A percentile compares a stretch with the other conserved stretches of the same genome.
phyloP scores from a whole-genome alignment of 2,888 invertebrate species.

The Apantesis nais region DNA sequence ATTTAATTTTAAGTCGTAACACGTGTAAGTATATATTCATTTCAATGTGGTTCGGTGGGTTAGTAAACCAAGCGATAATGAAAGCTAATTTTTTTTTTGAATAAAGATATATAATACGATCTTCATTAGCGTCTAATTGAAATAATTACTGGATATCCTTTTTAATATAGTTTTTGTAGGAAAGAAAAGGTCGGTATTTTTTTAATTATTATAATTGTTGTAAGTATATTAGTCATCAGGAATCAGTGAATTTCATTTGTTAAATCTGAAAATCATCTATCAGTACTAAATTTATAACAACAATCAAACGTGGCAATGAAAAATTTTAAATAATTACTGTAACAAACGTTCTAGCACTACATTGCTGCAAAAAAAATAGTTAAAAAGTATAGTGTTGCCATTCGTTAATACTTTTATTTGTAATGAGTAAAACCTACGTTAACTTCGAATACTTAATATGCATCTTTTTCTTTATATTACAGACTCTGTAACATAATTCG shows the following conservation, averaged over 20 bases:
- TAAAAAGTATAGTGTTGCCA: constrained; percentile 13
- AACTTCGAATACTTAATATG: not conserved
- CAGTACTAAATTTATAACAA: not conserved
- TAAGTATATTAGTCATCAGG: no score
- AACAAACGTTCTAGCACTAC: not conserved
- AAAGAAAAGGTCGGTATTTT: not conserved
- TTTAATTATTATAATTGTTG: no score
- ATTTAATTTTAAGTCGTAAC: not conserved
- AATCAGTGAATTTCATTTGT: not conserved
- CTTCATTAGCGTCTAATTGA: not conserved
- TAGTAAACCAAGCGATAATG: not conserved
- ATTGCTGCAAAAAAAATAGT: constrained; percentile 5
- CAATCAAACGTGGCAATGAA: not conserved
- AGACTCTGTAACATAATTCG: not conserved
- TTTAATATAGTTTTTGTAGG: not conserved
- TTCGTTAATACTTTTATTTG: not conserved
- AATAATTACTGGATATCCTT: not conserved
- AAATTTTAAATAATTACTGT: constrained; percentile 9
- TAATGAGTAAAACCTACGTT: not conserved
- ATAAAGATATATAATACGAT: not conserved
- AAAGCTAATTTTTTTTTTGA: not conserved
- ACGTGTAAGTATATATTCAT: not conserved
- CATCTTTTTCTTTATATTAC: not conserved
- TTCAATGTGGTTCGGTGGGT: constrained; percentile 1
- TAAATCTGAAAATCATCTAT: no score